Evolutionary conservation across 2,888 invertebrate genomes (phyloP), one percentile per base, ranked within the genome.

Genomic region (Chelonus formosanus): DNA sequence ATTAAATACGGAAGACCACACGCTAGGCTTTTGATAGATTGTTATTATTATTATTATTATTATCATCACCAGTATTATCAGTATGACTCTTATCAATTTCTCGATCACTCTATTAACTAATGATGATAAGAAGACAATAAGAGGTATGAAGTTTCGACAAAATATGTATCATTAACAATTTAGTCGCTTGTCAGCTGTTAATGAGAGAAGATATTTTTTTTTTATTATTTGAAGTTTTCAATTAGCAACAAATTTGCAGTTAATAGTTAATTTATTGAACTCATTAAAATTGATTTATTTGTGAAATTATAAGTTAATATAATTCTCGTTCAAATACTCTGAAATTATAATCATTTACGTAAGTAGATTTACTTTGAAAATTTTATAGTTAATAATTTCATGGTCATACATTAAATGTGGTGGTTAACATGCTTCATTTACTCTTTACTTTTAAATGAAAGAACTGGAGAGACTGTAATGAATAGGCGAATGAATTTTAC

Each of bases 91-190:
- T 65, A 65, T 55, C 55, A 53, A 61, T 56, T 60, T 65, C 65
- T 65, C 56, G 60, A 55, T 56, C 34, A 8, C 61, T 65, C 65
- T 43, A 60, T 60, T 43, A 35, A 50, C 34, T 54, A 50, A 55
- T 61, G 43, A 44, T n/a, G 48, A 59, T 47, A 59, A 47, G 35
- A 32, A 35, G n/a, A 20, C 47, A 59, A 48, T 36, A 59, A 48
- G 36, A 43, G 44, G n/a, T 20, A 47, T 40, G 50, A 40, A 5
- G 5, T 48, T 48, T 20, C 20, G 20, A 20, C 20, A 20, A 20
- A 20, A 20, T 20, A 20, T 20, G 20, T 20, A 20, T 20, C 20
- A 20, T 20, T 20, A 20, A 20, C 20, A 20, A 20, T 20, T 20
- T 20, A 20, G 20, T 20, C 20, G 20, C 20, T 20, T 20, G 20